phyloP scores from a whole-genome alignment of 2,113 vertebrate genomes.

The Cyprinodon brontotheroides region DNA sequence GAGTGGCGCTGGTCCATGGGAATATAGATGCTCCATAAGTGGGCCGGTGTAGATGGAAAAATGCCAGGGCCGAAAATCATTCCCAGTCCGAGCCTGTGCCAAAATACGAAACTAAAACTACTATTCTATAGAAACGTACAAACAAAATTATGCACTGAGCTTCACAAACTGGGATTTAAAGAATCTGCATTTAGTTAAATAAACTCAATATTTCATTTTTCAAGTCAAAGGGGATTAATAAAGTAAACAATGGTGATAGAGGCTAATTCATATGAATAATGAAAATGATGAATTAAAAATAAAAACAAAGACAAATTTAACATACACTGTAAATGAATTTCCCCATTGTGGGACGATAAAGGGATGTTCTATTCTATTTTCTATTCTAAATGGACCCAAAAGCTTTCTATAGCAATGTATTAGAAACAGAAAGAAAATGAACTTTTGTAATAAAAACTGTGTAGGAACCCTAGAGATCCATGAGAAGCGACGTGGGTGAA shows the following conservation, averaged over 20 bases:
- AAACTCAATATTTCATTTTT: background rate
- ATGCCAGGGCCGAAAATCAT: no score
- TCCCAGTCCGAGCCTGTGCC: no score
- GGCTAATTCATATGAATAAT: background rate
- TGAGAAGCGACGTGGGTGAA: constrained; percentile 16
- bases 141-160: background rate
- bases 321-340: background rate
- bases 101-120: background rate
- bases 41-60: no score
- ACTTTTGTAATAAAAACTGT: background rate
- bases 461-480: constrained; percentile 8
- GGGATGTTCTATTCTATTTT: no score
- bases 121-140: background rate
- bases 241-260: background rate
- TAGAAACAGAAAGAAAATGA: background rate
- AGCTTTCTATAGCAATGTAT: background rate
- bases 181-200: background rate
- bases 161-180: background rate
- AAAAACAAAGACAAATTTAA: no score
- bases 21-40: no score
- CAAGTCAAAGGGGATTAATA: background rate
- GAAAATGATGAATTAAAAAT: background rate
- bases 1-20: no score
- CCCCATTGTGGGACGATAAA: no score
- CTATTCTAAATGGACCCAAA: no score